Evolutionary conservation across 1,140 invertebrate genomes (phyloP).

Genomic region (Muscidifurax raptorellus): DNA sequence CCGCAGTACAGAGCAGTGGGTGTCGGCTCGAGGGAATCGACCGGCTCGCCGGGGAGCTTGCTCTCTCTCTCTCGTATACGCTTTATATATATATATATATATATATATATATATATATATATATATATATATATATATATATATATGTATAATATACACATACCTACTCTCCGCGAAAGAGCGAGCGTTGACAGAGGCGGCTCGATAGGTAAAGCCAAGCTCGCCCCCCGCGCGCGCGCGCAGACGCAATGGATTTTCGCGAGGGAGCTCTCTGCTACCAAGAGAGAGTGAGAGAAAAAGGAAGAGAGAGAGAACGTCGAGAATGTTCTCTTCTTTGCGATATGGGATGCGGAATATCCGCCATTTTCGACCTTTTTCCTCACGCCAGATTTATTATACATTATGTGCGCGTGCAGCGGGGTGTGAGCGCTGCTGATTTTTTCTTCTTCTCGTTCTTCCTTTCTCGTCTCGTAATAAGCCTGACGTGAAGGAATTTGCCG

Average conservation of each 20-base stretch:
- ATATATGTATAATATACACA: background rate
- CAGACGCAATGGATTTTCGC: conserved; percentile 45
- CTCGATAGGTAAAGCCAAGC: conserved; percentile 33
- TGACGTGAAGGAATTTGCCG: background rate
- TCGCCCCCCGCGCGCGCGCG: background rate
- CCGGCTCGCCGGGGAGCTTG: background rate
- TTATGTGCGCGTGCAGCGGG: too few relatives aligned
- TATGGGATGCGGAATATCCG: conserved; percentile 24
- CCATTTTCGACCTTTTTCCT: conserved; percentile 41
- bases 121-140: too few relatives aligned
- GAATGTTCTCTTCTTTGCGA: conserved; percentile 9
- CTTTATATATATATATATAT: background rate
- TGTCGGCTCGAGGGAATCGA: conserved; percentile 16
- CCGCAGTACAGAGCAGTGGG: background rate
- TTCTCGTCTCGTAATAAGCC: too few relatives aligned
- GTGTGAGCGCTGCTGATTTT: background rate
- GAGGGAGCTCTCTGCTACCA: background rate
- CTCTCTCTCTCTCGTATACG: background rate
- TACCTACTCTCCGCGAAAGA: background rate
- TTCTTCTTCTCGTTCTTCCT: too few relatives aligned
- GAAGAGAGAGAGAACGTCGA: background rate
- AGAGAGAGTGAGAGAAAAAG: conserved; percentile 1
- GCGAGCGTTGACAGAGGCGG: conserved; percentile 27
- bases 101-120: background rate
- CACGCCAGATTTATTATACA: background rate